Conservation (phyloP, 2,113 vertebrate species). For the Strix uralensis region DNA sequence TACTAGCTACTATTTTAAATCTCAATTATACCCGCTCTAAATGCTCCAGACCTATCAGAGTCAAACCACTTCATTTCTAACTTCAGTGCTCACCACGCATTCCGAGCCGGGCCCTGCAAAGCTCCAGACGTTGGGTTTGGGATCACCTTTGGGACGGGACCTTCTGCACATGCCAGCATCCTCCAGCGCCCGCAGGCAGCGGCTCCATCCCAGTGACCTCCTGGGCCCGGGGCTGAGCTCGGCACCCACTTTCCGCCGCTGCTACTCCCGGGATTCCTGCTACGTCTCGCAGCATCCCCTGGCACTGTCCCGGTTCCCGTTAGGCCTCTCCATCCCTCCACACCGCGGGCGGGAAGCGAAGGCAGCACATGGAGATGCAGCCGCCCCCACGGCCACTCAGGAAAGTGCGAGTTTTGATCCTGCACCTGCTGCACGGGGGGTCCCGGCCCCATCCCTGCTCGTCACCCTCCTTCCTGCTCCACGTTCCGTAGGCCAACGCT, state of each 20-base stretch:
- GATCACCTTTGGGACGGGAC: not conserved
- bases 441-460: not conserved
- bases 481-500: not conserved
- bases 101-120: not conserved
- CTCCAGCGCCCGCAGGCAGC: not conserved
- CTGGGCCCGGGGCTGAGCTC: not conserved
- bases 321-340: too few relatives aligned
- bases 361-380: not conserved
- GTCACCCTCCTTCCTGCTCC: not conserved
- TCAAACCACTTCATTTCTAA: not conserved
- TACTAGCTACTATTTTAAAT: not conserved
- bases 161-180: not conserved
- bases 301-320: too few relatives aligned
- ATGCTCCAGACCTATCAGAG: not conserved
- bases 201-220: not conserved
- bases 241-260: accelerated
- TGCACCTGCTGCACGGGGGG: not conserved
- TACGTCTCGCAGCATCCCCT: not conserved
- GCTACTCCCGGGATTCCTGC: not conserved
- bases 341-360: not conserved
- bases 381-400: not conserved
- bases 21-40: not conserved
- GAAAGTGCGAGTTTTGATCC: not conserved
- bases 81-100: not conserved
- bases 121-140: not conserved